A percentile compares a stretch with the other conserved stretches of the same genome.
Evolutionary conservation across 2,888 invertebrate species (phyloP).

Genomic region (Dicyrtoma fusca): DNA sequence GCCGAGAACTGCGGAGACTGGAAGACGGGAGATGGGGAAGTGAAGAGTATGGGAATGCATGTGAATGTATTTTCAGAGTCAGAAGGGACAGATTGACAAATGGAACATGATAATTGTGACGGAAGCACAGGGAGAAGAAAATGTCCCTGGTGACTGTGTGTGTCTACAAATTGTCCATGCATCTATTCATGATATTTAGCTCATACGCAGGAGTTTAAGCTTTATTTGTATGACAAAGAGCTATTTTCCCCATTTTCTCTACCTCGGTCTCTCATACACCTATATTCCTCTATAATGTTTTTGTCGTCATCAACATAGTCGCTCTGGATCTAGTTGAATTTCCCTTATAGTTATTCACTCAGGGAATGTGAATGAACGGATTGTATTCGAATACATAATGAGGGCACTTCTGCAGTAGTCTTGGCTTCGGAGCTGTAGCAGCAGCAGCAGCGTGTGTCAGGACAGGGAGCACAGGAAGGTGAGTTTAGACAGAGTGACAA

Average conservation of each 20-base stretch:
- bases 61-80: background rate
- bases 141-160: constrained; percentile 21
- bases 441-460: too few relatives aligned
- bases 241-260: background rate
- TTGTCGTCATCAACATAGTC: too few relatives aligned
- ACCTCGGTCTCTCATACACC: too few relatives aligned
- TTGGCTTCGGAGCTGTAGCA: too few relatives aligned
- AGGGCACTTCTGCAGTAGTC: too few relatives aligned
- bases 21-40: background rate
- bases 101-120: constrained; percentile 29
- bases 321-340: too few relatives aligned
- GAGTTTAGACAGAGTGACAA: background rate
- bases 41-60: background rate
- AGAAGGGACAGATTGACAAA: constrained; percentile 19
- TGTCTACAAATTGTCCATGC: constrained; percentile 21
- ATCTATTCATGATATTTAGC: constrained; percentile 35
- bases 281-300: too few relatives aligned
- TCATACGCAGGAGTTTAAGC: constrained; percentile 12
- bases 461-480: background rate
- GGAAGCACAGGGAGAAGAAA: constrained; percentile 17
- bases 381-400: too few relatives aligned
- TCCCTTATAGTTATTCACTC: too few relatives aligned
- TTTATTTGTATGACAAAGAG: constrained; percentile 8
- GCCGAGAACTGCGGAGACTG: background rate
- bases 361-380: too few relatives aligned